Percentiles rank a stretch among this genome's conserved stretches.
Evolutionary conservation across 2,888 invertebrate genomes (phyloP).

Genomic region (Synanthedon tipuliformis): DNA sequence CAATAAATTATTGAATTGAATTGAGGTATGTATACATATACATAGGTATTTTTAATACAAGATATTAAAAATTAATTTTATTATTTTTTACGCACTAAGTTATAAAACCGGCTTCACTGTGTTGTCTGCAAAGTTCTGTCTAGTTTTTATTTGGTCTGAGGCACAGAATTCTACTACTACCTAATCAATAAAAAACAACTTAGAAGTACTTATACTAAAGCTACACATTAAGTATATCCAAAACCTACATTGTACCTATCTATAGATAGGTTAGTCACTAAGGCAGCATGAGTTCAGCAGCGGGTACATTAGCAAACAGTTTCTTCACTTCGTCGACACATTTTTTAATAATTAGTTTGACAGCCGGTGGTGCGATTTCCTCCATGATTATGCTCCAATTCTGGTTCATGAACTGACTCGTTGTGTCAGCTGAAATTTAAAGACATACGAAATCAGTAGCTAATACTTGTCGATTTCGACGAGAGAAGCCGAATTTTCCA

Average conservation of each 20-base stretch:
- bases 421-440: slow-evolving; percentile 48
- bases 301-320: slow-evolving; percentile 42
- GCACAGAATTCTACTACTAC: too few relatives aligned
- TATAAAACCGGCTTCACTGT: too few relatives aligned
- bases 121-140: too few relatives aligned
- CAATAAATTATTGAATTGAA: too few relatives aligned
- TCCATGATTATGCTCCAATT: slow-evolving; percentile 60
- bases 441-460: too few relatives aligned
- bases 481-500: too few relatives aligned
- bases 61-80: too few relatives aligned
- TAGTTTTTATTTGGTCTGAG: too few relatives aligned
- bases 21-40: too few relatives aligned
- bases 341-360: slow-evolving; percentile 45
- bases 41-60: too few relatives aligned
- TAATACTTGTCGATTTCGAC: too few relatives aligned
- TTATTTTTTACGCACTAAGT: too few relatives aligned
- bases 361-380: slow-evolving; percentile 56
- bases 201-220: neutral
- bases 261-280: slow-evolving; percentile 13
- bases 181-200: neutral
- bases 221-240: neutral
- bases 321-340: slow-evolving; percentile 46
- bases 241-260: slow-evolving; percentile 36
- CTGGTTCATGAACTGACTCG: slow-evolving; percentile 52
- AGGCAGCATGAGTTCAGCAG: slow-evolving; percentile 27